A percentile compares a stretch with the other conserved stretches of the same genome.
These are phyloP conservation scores for Anser cygnoides DNA, from an alignment of 2,113 vertebrate genomes.

Conservation along the genomic window DNA sequence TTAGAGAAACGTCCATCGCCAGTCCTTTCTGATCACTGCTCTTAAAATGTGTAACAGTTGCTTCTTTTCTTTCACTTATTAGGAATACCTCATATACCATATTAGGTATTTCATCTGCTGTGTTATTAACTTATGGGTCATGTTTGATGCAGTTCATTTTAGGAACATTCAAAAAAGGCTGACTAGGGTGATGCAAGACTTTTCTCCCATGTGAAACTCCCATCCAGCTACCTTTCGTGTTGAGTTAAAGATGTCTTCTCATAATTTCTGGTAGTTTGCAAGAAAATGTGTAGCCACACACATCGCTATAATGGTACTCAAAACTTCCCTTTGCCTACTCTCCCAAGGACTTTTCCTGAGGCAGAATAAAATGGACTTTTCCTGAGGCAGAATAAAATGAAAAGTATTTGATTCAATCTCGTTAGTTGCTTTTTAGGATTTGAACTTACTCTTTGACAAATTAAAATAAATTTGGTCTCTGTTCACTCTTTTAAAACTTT, in stretches of 20 bases:
- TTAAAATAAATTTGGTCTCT: background rate
- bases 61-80: background rate
- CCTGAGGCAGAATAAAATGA: background rate
- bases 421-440: background rate
- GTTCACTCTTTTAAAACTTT: background rate
- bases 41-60: background rate
- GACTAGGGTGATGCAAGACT: background rate
- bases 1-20: constrained; percentile 2
- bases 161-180: background rate
- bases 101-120: background rate
- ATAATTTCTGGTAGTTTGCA: background rate
- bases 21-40: background rate
- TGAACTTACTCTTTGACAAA: background rate
- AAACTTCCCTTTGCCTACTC: background rate
- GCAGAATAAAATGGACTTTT: background rate
- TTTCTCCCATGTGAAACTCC: background rate
- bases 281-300: background rate
- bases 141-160: background rate
- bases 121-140: background rate
- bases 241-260: background rate
- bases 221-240: background rate
- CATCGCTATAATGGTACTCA: background rate
- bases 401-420: background rate
- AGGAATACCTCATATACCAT: background rate
- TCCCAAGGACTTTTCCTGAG: background rate